phyloP scores from a whole-genome alignment of 2,888 invertebrate species.

The Lasiommata megera region DNA sequence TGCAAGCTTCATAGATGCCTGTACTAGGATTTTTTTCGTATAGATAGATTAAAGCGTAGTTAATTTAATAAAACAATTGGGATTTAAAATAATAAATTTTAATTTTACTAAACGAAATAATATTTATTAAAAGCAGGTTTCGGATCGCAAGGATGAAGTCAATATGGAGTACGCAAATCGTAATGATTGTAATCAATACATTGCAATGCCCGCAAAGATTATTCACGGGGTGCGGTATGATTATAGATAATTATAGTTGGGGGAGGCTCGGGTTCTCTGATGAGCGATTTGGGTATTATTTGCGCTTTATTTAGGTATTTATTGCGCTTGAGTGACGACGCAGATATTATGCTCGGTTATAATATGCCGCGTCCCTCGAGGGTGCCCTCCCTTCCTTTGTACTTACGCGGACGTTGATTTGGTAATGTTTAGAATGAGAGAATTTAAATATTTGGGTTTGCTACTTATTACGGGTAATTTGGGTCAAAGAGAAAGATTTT shows the following conservation, averaged over 20 bases:
- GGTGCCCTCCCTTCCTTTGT: slow-evolving; percentile 54
- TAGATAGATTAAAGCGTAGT: too few species aligned
- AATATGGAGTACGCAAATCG: slow-evolving; percentile 41
- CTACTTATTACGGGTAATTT: slow-evolving; percentile 23
- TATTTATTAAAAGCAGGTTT: neutral
- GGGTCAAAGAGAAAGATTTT: slow-evolving; percentile 2
- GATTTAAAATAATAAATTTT: too few species aligned
- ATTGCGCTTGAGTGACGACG: slow-evolving; percentile 81
- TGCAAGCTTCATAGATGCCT: too few species aligned
- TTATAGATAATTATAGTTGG: slow-evolving; percentile 74
- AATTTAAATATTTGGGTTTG: slow-evolving; percentile 38
- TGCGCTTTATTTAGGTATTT: slow-evolving; percentile 85
- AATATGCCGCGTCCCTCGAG: slow-evolving; percentile 61
- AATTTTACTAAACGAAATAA: too few species aligned
- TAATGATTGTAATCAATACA: slow-evolving; percentile 48
- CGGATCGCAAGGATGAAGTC: slow-evolving; percentile 36
- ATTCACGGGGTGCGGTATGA: slow-evolving; percentile 50
- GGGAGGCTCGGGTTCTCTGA: slow-evolving; percentile 65
- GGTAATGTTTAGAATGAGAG: slow-evolving; percentile 44
- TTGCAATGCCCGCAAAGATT: slow-evolving; percentile 51
- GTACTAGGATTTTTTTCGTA: too few species aligned
- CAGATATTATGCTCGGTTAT: slow-evolving; percentile 74
- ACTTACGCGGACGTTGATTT: slow-evolving; percentile 55
- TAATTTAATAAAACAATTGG: too few species aligned
- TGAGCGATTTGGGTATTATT: slow-evolving; percentile 85